Percentiles rank a stretch among this genome's conserved stretches.
Conservation (phyloP, 2,888 invertebrate genomes). For the Pseudococcus viburni region DNA sequence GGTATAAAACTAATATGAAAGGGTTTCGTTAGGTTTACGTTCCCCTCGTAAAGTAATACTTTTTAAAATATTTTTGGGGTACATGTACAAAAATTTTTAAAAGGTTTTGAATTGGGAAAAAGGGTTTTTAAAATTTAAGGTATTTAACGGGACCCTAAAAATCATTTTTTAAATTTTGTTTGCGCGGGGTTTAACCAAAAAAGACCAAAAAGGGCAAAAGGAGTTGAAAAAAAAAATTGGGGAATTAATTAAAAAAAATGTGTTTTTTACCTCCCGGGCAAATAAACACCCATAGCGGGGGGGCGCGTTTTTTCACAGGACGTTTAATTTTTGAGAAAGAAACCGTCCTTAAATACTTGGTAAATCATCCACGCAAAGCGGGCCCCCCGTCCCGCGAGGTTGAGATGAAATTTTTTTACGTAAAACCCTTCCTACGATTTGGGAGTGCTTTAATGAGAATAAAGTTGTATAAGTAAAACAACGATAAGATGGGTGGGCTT, state of each 20-base stretch:
- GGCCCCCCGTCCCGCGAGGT: neutral
- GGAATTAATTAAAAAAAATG: conserved; percentile 30
- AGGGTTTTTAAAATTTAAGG: conserved; percentile 20
- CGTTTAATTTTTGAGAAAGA: conserved; percentile 34
- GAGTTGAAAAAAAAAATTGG: neutral
- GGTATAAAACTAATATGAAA: neutral
- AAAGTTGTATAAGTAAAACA: neutral
- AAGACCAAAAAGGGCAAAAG: neutral
- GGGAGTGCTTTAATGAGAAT: conserved; percentile 1
- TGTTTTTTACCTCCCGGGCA: conserved; percentile 41
- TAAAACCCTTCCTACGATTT: neutral
- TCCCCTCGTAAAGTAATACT: no score
- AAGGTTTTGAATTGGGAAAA: conserved; percentile 35
- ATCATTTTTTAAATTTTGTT: conserved; percentile 35
- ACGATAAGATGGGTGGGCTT: conserved; percentile 26
- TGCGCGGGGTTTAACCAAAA: conserved; percentile 35
- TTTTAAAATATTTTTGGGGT: neutral
- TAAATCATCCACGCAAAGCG: neutral
- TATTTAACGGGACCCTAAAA: conserved; percentile 40
- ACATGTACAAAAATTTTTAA: conserved; percentile 13
- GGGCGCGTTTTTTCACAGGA: neutral
- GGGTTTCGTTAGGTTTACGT: no score
- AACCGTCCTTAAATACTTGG: conserved; percentile 1
- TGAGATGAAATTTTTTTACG: conserved; percentile 41
- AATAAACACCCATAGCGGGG: neutral